Conservation (phyloP, 2,797 vertebrate genomes). For the Remorina albescens region DNA sequence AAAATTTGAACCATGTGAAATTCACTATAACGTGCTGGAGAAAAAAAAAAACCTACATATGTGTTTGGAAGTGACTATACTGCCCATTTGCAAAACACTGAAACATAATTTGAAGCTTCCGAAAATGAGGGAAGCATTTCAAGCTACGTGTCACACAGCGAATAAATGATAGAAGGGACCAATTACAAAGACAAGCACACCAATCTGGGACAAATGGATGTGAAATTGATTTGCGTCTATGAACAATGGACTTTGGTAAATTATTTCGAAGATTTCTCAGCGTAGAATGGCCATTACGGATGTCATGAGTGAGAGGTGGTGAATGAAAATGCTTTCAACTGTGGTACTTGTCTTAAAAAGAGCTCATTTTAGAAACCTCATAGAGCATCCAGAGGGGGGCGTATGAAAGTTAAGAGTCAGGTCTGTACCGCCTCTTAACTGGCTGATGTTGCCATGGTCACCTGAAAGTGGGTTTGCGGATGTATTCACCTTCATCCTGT, state of each 20-base stretch:
- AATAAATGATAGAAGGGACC: constrained; percentile 28
- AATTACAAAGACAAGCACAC: constrained; percentile 45
- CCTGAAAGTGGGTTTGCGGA: constrained; percentile 28
- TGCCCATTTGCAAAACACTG: constrained; percentile 42
- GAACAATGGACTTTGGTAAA: constrained; percentile 43
- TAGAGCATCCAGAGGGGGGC: constrained; percentile 29
- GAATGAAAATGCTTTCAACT: constrained; percentile 13
- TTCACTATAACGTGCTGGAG: too few relatives aligned
- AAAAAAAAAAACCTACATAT: background rate
- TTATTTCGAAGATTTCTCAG: constrained; percentile 39
- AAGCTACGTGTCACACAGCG: constrained; percentile 43
- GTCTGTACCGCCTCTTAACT: constrained; percentile 40
- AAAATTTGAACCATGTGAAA: too few relatives aligned
- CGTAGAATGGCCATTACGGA: constrained; percentile 20
- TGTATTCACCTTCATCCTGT: constrained; percentile 17
- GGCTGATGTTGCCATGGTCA: constrained; percentile 67
- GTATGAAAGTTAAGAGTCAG: constrained; percentile 53
- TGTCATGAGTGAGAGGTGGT: constrained; percentile 41
- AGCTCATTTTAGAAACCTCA: constrained; percentile 43
- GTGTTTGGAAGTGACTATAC: constrained; percentile 14
- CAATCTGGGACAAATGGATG: constrained; percentile 53
- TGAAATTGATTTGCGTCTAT: constrained; percentile 64
- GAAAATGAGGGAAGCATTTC: constrained; percentile 49
- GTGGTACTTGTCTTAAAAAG: background rate
- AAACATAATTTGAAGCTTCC: constrained; percentile 48